Evolutionary conservation across 1,140 invertebrate species (phyloP).

Genomic region (Drosophila lowei): DNA sequence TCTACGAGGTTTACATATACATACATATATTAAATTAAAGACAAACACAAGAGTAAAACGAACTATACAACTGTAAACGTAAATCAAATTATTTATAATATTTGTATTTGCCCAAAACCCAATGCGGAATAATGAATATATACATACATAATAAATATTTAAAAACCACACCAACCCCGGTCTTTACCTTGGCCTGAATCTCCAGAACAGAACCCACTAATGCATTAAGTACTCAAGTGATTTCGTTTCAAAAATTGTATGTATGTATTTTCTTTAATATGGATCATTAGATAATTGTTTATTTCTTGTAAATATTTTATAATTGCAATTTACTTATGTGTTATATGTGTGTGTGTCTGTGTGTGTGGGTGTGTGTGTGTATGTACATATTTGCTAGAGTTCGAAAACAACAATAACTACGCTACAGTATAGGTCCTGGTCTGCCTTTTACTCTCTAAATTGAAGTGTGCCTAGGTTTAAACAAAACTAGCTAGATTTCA

Average conservation of each 20-base stretch:
- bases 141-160: slow-evolving; percentile 65
- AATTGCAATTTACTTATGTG: slow-evolving; percentile 43
- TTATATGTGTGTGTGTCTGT: background rate
- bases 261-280: slow-evolving; percentile 3
- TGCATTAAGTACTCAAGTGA: too few species aligned
- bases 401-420: slow-evolving; percentile 58
- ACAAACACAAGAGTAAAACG: slow-evolving; percentile 28
- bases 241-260: slow-evolving; percentile 21
- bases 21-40: slow-evolving; percentile 43
- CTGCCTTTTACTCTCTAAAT: slow-evolving; percentile 12
- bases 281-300: slow-evolving; percentile 41
- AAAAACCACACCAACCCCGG: slow-evolving; percentile 18
- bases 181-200: background rate
- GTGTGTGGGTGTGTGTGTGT: slow-evolving; percentile 2
- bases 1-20: slow-evolving; percentile 63
- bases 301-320: slow-evolving; percentile 56
- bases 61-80: slow-evolving; percentile 51
- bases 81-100: slow-evolving; percentile 77
- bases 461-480: slow-evolving; percentile 37
- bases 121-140: slow-evolving; percentile 67
- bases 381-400: slow-evolving; percentile 48
- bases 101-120: slow-evolving; percentile 71
- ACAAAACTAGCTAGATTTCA: slow-evolving; percentile 38
- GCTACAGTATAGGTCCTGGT: slow-evolving; percentile 34
- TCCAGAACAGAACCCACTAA: background rate